Base-by-base conservation (phyloP, 2,888 invertebrate genomes). In the Aradus depressus region DNA sequence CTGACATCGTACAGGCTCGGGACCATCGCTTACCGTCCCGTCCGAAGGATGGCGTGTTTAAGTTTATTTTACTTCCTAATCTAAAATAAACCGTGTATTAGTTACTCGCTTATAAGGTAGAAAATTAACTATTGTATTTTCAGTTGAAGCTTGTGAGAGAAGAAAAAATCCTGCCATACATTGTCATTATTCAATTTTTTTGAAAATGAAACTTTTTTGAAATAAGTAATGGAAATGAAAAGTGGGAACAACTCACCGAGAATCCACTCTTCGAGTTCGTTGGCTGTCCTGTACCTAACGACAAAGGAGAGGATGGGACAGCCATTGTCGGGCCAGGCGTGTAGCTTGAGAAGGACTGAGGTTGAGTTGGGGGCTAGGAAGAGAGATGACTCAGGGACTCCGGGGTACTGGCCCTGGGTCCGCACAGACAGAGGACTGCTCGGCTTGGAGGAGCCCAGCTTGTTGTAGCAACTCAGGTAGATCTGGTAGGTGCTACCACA, bases 401-500 rank as follows among this genome's bases (percentile, higher is more conserved):
- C 81, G 0, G 84, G 83, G 5, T 80, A 75, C 64, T 80, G 79
- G 3, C 83, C 83, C 66, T 82, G 81, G 16, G 83, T 80, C 47
- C 80, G 68, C 16, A 81, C 81, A 45, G 80, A 77, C 22, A 82
- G 67, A 14, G 79, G 76, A 47, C 79, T 76, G 60, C 81, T 81
- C 2, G 81, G 73, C 18, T 78, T 76, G 18, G 82, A 81, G 59
- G 75, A 75, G 39, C 83, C 83, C 48, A 83, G 79, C 66, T 79
- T 80, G 63, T 83, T 84, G 64, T 78, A 77, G 4, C 80, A 79
- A 26, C 77, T 79, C 62, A 84, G 64, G 61, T 79, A 79, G 37
- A 83, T 72, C 62, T 83, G 81, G 65, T 84, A 83, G 52, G 79
- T 79, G 60, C 80, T 82, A 14, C 83, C 83, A 62, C 83, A 84